A percentile compares a stretch with the other conserved stretches of the same genome.
These are phyloP conservation scores for Lutraria lutraria DNA, from an alignment of 2,888 invertebrate species.

Conservation along the genomic window DNA sequence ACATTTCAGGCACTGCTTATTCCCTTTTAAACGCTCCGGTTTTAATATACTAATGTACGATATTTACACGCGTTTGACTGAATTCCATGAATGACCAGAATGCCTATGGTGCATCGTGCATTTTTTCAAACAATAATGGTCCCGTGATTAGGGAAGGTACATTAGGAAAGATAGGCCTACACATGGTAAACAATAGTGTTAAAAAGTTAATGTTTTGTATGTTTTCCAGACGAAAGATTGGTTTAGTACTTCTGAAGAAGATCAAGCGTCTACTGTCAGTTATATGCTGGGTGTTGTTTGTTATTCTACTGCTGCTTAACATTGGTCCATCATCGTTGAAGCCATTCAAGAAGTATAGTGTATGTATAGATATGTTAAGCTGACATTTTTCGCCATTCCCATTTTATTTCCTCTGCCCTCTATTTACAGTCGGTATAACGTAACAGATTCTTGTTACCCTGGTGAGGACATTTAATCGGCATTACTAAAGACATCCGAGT, in stretches of 20 bases:
- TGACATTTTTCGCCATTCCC: neutral
- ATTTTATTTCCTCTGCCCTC: neutral
- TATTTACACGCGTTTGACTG: too few species aligned
- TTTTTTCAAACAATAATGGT: too few species aligned
- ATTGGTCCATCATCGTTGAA: neutral
- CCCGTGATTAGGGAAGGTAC: too few species aligned
- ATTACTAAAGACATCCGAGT: neutral
- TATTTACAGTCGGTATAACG: neutral
- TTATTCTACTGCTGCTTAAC: neutral
- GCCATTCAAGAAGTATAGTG: neutral
- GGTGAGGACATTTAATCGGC: neutral
- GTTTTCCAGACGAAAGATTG: neutral
- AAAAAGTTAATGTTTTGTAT: neutral
- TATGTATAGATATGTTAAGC: neutral
- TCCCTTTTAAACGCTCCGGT: too few species aligned
- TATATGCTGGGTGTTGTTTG: conserved; percentile 2
- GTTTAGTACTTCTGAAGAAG: neutral
- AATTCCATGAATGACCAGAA: too few species aligned
- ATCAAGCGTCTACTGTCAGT: neutral
- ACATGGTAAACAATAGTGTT: neutral
- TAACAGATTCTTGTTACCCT: neutral
- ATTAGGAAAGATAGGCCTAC: too few species aligned
- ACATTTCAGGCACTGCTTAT: too few species aligned
- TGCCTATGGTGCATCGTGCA: too few species aligned
- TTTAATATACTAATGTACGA: too few species aligned